Evolutionary conservation across 2,888 invertebrate species (phyloP).

Genomic region (Pyralis farinalis): DNA sequence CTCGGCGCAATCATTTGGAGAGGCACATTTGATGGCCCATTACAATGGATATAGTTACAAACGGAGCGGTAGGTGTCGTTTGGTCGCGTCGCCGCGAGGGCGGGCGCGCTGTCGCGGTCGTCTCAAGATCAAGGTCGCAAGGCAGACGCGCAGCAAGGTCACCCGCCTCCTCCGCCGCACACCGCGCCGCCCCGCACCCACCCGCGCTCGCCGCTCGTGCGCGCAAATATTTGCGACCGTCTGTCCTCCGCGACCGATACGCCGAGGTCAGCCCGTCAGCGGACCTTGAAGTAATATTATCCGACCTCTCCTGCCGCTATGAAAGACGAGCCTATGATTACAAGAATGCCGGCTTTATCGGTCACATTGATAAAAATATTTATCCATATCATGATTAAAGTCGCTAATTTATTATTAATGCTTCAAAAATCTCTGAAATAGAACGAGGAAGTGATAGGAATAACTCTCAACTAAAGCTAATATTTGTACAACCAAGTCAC

Average conservation of each 20-base stretch:
- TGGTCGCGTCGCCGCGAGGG: slow-evolving; percentile 38
- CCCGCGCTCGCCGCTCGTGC: slow-evolving; percentile 43
- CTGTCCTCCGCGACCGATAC: slow-evolving; percentile 80
- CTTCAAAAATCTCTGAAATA: too few relatives aligned
- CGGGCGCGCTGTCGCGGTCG: slow-evolving; percentile 61
- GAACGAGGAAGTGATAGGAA: too few relatives aligned
- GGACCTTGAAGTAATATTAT: slow-evolving; percentile 76
- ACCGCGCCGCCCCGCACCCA: slow-evolving; percentile 24
- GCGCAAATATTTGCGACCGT: slow-evolving; percentile 78
- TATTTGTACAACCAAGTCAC: too few relatives aligned
- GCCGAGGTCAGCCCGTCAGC: slow-evolving; percentile 75
- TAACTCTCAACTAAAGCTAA: too few relatives aligned
- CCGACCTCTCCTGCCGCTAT: slow-evolving; percentile 58
- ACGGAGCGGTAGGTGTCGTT: slow-evolving; percentile 55
- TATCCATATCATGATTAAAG: too few relatives aligned
- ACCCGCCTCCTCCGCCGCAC: slow-evolving; percentile 36
- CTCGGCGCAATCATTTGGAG: slow-evolving; percentile 2
- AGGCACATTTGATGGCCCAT: slow-evolving; percentile 13
- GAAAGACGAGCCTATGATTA: slow-evolving; percentile 54
- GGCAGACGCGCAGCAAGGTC: slow-evolving; percentile 76
- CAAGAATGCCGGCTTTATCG: slow-evolving; percentile 42
- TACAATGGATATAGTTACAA: slow-evolving; percentile 31
- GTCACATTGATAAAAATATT: slow-evolving; percentile 30
- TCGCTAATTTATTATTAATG: too few relatives aligned
- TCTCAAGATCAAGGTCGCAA: slow-evolving; percentile 79